Evolutionary conservation across 2,797 vertebrate species (phyloP), one percentile per base, ranked within the genome.

Genomic region (Linurgus olivaceus): DNA sequence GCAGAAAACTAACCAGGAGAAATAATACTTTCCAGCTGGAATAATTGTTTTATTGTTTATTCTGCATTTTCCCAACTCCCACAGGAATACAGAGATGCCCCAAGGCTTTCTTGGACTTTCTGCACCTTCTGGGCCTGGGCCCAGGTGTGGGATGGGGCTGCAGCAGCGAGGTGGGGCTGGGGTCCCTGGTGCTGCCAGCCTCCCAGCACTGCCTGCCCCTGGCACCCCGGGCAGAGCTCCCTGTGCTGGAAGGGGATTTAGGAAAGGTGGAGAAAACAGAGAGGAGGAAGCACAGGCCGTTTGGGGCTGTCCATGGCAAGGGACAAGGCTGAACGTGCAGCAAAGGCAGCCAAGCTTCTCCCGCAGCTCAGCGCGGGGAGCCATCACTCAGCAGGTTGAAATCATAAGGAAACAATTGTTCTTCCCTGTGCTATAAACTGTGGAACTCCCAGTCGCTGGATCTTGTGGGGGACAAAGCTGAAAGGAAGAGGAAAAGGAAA

Each of bases 21-120:
- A 96, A 83, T 31, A 94, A 86, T 73, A 66, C 63, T 93, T 94
- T 93, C 78, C 57, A 94, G 68, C 65, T 91, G 75, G 50, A 91
- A 79, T 82, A 86, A 91, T 74, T 66, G n/a, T 38, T 89, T 78
- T 93, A 17, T 65, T 94, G n/a, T 93, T 92, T 88, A 45, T 90
- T 83, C 79, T 91, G 24, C 35, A 19, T 81, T 86, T 94, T 68
- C 38, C 61, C 61, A n/a, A 3, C 24, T 91, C 89, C 87, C 50
- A 31, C 37, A 67, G 63, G 89, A 91, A 45, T 1, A 58, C 25
- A 42, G 57, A 58, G 83, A 50, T 9, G 11, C 33, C 85, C 50
- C 42, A 33, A 57, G 78, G 35, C 45, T 58, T 26, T 26, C 44
- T 8, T 89, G 85, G 68, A 17, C 66, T 70, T 68, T 21, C 26